These are phyloP conservation scores for Callinectes sapidus DNA, from an alignment of 2,888 invertebrate genomes.

Conservation along the genomic window DNA sequence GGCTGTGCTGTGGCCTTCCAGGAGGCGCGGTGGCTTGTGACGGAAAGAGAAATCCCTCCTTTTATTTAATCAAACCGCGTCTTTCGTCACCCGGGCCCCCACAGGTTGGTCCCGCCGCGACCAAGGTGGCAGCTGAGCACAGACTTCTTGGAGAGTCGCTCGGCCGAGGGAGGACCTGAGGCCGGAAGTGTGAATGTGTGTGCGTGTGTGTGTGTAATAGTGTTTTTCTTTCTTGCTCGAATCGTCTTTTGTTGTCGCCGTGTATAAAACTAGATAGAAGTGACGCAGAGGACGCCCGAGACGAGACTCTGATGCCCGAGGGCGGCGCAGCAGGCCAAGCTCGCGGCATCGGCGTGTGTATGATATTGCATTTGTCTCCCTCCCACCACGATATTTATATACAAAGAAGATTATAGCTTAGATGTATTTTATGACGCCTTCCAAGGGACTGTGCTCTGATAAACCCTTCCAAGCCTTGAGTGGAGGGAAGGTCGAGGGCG, in stretches of 20 bases:
- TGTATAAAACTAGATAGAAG: constrained; percentile 12
- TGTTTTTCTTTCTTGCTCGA: background rate
- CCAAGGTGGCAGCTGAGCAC: constrained; percentile 3
- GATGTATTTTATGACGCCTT: constrained; percentile 23
- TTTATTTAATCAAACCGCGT: background rate
- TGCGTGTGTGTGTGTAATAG: background rate
- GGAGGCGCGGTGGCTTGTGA: constrained; percentile 15
- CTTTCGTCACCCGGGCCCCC: background rate
- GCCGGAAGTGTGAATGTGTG: background rate
- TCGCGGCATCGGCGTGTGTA: background rate
- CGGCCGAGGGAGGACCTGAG: background rate
- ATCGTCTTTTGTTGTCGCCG: background rate
- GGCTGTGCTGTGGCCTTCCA: background rate
- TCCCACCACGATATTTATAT: constrained; percentile 14
- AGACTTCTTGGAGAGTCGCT: background rate
- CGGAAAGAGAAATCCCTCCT: constrained; percentile 21
- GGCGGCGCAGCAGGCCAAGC: background rate
- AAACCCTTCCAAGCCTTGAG: background rate
- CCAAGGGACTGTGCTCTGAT: constrained; percentile 10
- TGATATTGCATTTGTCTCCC: constrained; percentile 3
- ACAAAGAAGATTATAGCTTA: background rate
- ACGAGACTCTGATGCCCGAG: background rate
- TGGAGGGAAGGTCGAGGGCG: background rate
- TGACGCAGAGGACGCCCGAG: constrained; percentile 8
- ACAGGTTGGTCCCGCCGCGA: background rate